phyloP scores from a whole-genome alignment of 37 sponge, comb jelly and placozoan species.

The Spongilla lacustris region DNA sequence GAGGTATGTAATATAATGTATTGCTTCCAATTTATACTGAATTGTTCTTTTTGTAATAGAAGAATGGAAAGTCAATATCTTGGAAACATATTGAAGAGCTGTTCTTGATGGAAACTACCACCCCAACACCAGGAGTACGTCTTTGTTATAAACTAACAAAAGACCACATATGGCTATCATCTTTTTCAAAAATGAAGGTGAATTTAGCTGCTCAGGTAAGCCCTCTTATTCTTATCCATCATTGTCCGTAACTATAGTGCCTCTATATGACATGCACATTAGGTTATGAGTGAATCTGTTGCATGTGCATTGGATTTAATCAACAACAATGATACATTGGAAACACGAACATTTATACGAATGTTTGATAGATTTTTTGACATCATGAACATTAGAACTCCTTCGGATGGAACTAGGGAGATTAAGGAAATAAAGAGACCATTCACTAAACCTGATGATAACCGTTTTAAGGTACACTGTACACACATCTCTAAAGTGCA shows the following conservation, averaged over 20 bases:
- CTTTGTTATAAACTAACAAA: conserved; percentile 35
- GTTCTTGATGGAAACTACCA: conserved; percentile 4
- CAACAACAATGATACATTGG: too few species aligned
- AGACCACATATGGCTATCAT: conserved; percentile 32
- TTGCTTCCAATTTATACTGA: not conserved
- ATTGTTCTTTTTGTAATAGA: not conserved
- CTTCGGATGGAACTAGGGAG: too few species aligned
- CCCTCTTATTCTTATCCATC: not conserved
- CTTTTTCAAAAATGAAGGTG: conserved; percentile 27
- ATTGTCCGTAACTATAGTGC: not conserved
- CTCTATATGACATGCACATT: not conserved
- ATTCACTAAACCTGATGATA: conserved; percentile 1
- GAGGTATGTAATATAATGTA: conserved; percentile 3
- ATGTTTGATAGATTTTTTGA: too few species aligned
- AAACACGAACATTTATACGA: too few species aligned
- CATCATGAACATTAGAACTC: too few species aligned
- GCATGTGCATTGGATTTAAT: too few species aligned
- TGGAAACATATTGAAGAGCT: conserved; percentile 32
- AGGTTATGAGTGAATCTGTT: conserved; percentile 11
- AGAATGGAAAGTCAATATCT: conserved; percentile 8
- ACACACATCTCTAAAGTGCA: too few species aligned
- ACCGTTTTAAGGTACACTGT: conserved; percentile 31
- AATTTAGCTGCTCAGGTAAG: conserved; percentile 51
- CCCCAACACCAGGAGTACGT: not conserved
- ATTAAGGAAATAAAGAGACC: too few species aligned